phyloP scores from a whole-genome alignment of 2,888 invertebrate genomes.

The Acanthosepion pharaonis region DNA sequence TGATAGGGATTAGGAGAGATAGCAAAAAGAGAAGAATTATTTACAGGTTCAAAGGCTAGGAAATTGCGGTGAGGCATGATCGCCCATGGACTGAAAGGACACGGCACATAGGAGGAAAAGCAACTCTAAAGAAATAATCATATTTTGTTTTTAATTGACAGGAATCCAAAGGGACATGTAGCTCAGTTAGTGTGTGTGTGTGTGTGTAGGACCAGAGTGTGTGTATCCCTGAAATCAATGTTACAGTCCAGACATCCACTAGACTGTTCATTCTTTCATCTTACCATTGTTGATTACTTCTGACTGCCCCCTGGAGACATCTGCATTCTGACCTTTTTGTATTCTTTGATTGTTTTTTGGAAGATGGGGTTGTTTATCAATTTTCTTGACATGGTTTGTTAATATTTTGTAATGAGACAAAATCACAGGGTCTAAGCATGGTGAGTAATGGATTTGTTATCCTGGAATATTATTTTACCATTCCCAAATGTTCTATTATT shows the following conservation, averaged over 20 bases:
- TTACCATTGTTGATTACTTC: constrained; percentile 82
- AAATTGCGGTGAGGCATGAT: too few relatives aligned
- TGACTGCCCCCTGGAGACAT: constrained; percentile 89
- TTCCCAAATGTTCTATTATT: too few relatives aligned
- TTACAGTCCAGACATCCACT: constrained; percentile 84
- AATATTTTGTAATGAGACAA: background rate
- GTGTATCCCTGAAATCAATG: constrained; percentile 88
- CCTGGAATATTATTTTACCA: too few relatives aligned
- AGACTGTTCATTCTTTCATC: constrained; percentile 84
- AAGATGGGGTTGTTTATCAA: too few relatives aligned
- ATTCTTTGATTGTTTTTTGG: constrained; percentile 74
- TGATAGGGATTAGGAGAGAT: too few relatives aligned
- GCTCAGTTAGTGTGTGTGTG: constrained; percentile 91
- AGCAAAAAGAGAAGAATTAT: too few relatives aligned
- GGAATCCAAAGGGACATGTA: constrained; percentile 68
- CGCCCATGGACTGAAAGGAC: accelerated
- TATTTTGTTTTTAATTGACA: constrained; percentile 42
- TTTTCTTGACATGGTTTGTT: background rate
- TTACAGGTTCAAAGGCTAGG: too few relatives aligned
- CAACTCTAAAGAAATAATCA: background rate
- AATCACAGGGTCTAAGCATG: background rate
- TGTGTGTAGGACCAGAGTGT: constrained; percentile 86
- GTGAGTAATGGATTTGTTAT: too few relatives aligned
- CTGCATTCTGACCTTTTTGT: constrained; percentile 93
- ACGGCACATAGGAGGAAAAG: too few relatives aligned